A percentile compares a stretch with the other conserved stretches of the same genome.
phyloP scores from a whole-genome alignment of 2,888 invertebrate species.

The Scrobipalpa costella region DNA sequence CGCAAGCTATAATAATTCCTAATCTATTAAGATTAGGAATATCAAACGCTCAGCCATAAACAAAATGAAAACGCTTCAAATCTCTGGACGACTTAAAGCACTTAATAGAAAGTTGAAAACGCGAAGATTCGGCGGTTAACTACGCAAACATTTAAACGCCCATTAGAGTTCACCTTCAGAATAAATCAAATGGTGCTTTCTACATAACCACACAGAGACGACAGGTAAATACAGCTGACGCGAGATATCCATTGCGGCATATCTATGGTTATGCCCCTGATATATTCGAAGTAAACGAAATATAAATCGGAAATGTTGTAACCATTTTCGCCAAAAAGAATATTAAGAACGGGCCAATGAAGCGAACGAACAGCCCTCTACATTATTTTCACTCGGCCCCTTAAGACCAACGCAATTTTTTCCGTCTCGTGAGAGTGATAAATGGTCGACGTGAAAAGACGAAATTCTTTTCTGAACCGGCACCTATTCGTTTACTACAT shows the following conservation, averaged over 20 bases:
- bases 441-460: conserved; percentile 60
- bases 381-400: conserved; percentile 59
- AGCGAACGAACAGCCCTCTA: conserved; percentile 37
- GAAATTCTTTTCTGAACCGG: conserved; percentile 51
- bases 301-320: background rate
- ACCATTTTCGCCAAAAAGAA: background rate
- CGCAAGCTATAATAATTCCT: too few relatives aligned
- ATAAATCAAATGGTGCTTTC: conserved; percentile 28
- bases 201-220: background rate
- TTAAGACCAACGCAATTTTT: conserved; percentile 61
- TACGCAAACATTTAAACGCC: conserved; percentile 26
- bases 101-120: conserved; percentile 18
- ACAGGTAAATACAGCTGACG: background rate
- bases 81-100: conserved; percentile 1
- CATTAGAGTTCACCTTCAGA: conserved; percentile 25
- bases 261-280: too few relatives aligned
- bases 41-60: background rate
- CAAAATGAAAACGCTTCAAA: conserved; percentile 2
- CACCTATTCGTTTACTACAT: conserved; percentile 12
- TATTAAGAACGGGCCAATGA: conserved; percentile 13
- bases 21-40: too few relatives aligned
- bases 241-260: background rate
- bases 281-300: background rate
- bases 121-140: conserved; percentile 18
- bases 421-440: conserved; percentile 60